Percentiles rank a stretch among this genome's conserved stretches.
Conservation (phyloP, 1,140 invertebrate genomes). For the Aphelenchoides avenae region DNA sequence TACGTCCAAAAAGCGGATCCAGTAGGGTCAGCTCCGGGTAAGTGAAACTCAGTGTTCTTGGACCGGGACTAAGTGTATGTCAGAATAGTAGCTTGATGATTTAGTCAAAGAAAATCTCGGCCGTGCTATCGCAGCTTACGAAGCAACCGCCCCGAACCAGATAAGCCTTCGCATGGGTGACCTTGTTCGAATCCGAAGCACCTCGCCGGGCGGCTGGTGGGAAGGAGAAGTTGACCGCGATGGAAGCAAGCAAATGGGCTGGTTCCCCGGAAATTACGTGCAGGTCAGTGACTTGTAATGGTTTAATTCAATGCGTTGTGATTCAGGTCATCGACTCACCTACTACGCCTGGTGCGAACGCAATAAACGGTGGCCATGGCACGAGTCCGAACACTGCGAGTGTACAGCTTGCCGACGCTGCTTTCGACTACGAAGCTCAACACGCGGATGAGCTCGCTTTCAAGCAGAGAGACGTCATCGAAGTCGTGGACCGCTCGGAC, state of each 20-base stretch:
- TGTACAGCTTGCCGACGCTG: slow-evolving; percentile 20
- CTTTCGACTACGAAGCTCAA: slow-evolving; percentile 39
- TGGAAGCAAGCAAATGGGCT: slow-evolving; percentile 39
- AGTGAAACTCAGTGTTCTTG: neutral
- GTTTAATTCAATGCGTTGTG: neutral
- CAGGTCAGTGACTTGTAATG: slow-evolving; percentile 23
- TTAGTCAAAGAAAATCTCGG: slow-evolving; percentile 23
- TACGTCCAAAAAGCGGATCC: slow-evolving; percentile 62
- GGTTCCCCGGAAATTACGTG: slow-evolving; percentile 57
- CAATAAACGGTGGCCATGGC: neutral
- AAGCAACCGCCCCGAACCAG: slow-evolving; percentile 50
- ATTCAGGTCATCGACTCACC: neutral
- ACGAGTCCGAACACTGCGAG: neutral
- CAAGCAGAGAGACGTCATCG: slow-evolving; percentile 41
- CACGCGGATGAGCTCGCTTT: slow-evolving; percentile 39
- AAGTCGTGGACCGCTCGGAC: slow-evolving; percentile 32
- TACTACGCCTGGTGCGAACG: neutral
- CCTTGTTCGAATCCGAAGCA: slow-evolving; percentile 88
- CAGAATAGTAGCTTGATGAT: slow-evolving; percentile 2
- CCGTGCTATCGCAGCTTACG: slow-evolving; percentile 43
- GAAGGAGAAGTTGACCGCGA: slow-evolving; percentile 83
- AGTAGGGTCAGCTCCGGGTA: neutral
- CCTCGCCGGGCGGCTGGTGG: slow-evolving; percentile 76
- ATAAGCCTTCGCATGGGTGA: slow-evolving; percentile 84
- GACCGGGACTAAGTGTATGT: neutral